Evolutionary conservation across 2,113 vertebrate species (phyloP), one percentile per base, ranked within the genome.

Genomic region (Laticauda colubrina): DNA sequence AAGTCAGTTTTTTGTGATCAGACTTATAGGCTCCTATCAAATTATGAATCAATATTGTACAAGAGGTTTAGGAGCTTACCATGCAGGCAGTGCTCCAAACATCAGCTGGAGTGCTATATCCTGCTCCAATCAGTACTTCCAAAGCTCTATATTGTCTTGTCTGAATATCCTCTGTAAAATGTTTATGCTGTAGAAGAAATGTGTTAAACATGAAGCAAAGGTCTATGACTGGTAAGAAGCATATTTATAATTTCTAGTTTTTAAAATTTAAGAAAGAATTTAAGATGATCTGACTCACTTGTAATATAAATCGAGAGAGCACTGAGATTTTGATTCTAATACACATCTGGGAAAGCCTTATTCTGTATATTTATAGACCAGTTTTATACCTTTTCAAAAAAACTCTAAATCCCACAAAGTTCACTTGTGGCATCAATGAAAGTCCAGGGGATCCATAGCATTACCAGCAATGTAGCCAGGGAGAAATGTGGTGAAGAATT

Each of bases 41-140:
- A 4, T 18, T 69, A 26, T 0, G 0, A 26, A 59, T 6, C 15
- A 0, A 0, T 0, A 64, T 4, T 0, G 0, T 2, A 87, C 48
- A 39, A 45, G 0, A 2, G 45, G 1, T 54, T 45, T 51, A 91
- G 7, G 11, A 64, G 92, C 92, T 97, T 98, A 99, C 99, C 99
- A 99, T 99, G 96, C 99, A 99, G 0, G 99, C 99, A 0, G 99
- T 99, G 97, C 99, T 99, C 99, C 99, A 99, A 96, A 99, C 99
- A 96, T 99, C 99, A 34, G 99, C 99, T 0, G 99, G 99, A 2
- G 98, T 99, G 94, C 98, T 97, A 53, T 99, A 99, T n/a, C 99
- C 99, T 0, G 98, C 96, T 5, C 99, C 99, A 48, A 99, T 98
- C 92, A 99, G 93, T 90, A 99, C 99, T 96, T 99, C 99, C 94